Evolutionary conservation across 2,888 invertebrate genomes (phyloP).

Genomic region (Mythimna loreyi): DNA sequence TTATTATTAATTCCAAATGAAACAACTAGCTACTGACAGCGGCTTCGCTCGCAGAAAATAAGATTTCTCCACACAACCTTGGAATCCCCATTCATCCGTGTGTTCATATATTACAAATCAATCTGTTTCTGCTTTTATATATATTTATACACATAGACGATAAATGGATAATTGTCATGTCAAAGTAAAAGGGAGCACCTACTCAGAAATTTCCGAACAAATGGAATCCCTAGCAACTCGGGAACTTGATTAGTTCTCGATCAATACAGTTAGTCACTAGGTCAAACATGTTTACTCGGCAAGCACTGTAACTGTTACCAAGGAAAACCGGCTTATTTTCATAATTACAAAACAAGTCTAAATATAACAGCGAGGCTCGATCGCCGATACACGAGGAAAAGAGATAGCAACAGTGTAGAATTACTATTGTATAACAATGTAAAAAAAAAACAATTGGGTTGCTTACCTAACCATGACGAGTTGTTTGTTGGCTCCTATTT

Average conservation of each 20-base stretch:
- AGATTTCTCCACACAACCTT: too few species aligned
- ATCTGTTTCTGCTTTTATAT: too few species aligned
- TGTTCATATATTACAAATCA: too few species aligned
- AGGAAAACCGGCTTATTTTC: constrained; percentile 48
- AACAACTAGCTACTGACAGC: too few species aligned
- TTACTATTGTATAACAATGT: constrained; percentile 55
- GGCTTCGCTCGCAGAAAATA: too few species aligned
- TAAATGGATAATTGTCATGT: neutral
- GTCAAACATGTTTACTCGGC: constrained; percentile 29
- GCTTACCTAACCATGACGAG: constrained; percentile 47
- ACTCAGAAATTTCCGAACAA: neutral
- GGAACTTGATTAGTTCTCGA: constrained; percentile 14
- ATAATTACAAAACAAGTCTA: constrained; percentile 42
- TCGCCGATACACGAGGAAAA: constrained; percentile 9
- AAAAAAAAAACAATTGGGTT: constrained; percentile 55
- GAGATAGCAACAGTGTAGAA: constrained; percentile 46
- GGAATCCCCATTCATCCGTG: too few species aligned
- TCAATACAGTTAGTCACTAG: constrained; percentile 15
- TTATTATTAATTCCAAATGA: too few species aligned
- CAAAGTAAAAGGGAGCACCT: neutral
- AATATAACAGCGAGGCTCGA: constrained; percentile 34
- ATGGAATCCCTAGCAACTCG: constrained; percentile 7
- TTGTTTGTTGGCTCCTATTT: constrained; percentile 55
- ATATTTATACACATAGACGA: too few species aligned
- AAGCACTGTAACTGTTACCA: constrained; percentile 26